Evolutionary conservation across 64 coral and sea anemone species (phyloP).

Genomic region (Hydrozoanthus tunicans): DNA sequence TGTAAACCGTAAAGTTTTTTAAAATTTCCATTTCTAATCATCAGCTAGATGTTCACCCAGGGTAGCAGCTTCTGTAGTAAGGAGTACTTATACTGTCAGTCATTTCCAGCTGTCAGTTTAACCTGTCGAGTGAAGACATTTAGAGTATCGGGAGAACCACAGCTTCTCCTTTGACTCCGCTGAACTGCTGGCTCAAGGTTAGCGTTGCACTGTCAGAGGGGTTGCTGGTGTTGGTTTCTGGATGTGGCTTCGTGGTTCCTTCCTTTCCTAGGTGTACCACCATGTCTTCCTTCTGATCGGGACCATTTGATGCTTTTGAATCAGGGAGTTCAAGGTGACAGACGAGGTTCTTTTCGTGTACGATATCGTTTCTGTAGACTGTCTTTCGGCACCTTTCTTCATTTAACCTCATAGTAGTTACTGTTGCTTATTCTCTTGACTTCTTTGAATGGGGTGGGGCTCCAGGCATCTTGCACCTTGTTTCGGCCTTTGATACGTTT

Average conservation of each 20-base stretch:
- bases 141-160: constrained; percentile 39
- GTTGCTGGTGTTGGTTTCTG: not conserved
- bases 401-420: constrained; percentile 24
- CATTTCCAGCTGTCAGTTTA: not conserved
- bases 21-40: too few species aligned
- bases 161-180: constrained; percentile 41
- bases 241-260: not conserved
- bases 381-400: constrained; percentile 5
- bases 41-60: constrained; percentile 3
- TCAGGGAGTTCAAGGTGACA: constrained; percentile 44
- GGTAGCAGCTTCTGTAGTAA: constrained; percentile 1
- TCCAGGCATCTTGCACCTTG: constrained; percentile 35
- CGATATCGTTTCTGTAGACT: constrained; percentile 30
- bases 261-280: not conserved
- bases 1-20: too few species aligned
- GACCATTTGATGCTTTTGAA: not conserved
- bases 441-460: not conserved
- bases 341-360: constrained; percentile 10
- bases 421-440: constrained; percentile 33
- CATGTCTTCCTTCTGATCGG: not conserved
- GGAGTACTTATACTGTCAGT: not conserved
- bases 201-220: not conserved
- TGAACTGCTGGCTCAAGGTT: constrained; percentile 55
- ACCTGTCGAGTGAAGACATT: constrained; percentile 49
- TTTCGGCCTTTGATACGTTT: constrained; percentile 15